Conservation (phyloP, 1,140 invertebrate genomes). For the Caerostris extrusa region DNA sequence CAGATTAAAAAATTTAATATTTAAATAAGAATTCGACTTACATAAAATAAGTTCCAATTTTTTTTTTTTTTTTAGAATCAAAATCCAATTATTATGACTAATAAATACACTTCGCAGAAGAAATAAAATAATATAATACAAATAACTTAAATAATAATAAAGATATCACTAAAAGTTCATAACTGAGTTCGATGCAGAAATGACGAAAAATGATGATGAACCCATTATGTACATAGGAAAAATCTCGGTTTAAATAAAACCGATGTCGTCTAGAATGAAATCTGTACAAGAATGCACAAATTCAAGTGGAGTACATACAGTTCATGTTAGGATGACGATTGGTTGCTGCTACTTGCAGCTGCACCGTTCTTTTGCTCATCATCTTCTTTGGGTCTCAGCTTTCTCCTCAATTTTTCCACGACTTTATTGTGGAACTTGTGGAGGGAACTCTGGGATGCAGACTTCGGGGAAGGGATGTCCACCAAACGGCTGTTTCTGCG, state of each 20-base stretch:
- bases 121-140: background rate
- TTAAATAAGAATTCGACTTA: too few species aligned
- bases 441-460: slow-evolving; percentile 85
- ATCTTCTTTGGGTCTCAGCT: slow-evolving; percentile 75
- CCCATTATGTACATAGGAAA: background rate
- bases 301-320: background rate
- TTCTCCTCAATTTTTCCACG: slow-evolving; percentile 90
- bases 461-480: slow-evolving; percentile 85
- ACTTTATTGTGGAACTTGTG: slow-evolving; percentile 92
- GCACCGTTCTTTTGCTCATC: background rate
- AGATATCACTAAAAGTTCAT: background rate
- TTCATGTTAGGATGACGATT: background rate
- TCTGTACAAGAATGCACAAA: background rate
- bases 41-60: too few species aligned
- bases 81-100: background rate
- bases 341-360: background rate
- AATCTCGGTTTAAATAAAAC: background rate
- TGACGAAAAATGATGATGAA: background rate
- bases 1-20: too few species aligned
- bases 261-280: slow-evolving; percentile 7
- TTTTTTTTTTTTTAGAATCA: too few species aligned
- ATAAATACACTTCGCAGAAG: background rate
- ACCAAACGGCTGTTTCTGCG: slow-evolving; percentile 87
- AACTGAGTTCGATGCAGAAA: background rate
- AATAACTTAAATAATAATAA: background rate